phyloP scores from a whole-genome alignment of 2,888 invertebrate genomes.

The Argyresthia goedartella region DNA sequence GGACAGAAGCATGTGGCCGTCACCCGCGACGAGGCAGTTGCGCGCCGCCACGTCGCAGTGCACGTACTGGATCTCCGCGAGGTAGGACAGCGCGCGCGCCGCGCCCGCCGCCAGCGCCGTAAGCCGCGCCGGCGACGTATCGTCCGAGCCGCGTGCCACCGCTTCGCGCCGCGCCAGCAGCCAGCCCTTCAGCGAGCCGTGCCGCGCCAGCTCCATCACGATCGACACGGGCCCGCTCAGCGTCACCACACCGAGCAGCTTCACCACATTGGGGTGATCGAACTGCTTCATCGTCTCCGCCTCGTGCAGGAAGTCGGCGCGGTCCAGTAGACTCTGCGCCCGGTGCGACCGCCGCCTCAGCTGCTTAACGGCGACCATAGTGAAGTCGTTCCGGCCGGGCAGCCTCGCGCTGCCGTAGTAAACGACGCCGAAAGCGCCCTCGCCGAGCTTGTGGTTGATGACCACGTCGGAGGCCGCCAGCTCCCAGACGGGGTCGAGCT shows the following conservation, averaged over 20 bases:
- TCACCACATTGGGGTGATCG: conserved; percentile 90
- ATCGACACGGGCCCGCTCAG: conserved; percentile 90
- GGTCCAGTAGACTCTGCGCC: too few relatives aligned
- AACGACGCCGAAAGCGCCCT: conserved; percentile 94
- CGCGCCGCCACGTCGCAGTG: conserved; percentile 88
- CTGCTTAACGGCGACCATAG: conserved; percentile 90
- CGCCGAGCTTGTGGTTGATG: conserved; percentile 86
- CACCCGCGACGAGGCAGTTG: conserved; percentile 84
- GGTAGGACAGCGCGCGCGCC: conserved; percentile 86
- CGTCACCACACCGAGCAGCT: conserved; percentile 87
- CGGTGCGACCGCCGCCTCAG: conserved; percentile 85
- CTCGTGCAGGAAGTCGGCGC: conserved; percentile 91
- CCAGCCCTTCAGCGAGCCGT: conserved; percentile 92
- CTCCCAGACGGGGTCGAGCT: conserved; percentile 84
- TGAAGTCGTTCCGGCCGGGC: conserved; percentile 74
- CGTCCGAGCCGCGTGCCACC: conserved; percentile 77
- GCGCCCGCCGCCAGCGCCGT: conserved; percentile 92
- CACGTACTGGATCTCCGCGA: conserved; percentile 87
- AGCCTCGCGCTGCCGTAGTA: conserved; percentile 91
- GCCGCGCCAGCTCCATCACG: conserved; percentile 95
- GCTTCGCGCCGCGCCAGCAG: conserved; percentile 87
- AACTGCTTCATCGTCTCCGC: conserved; percentile 96
- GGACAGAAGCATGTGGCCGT: conserved; percentile 81
- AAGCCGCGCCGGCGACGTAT: conserved; percentile 82
- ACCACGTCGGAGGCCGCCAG: conserved; percentile 86